Conservation (phyloP, 2,888 invertebrate genomes). For the Tetragnatha montana region DNA sequence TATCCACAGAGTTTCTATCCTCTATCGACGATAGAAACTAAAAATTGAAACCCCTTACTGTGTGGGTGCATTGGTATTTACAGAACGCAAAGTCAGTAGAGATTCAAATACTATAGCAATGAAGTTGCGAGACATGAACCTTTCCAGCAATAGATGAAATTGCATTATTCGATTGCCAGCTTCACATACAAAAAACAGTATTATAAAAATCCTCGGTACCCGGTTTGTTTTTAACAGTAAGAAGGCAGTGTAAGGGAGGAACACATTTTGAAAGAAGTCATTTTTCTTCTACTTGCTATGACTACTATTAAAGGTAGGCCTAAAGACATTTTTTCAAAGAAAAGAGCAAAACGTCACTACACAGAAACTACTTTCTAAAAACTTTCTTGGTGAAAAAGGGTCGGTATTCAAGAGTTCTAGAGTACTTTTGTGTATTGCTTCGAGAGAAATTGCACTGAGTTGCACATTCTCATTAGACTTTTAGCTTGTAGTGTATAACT, state of each 20-base stretch:
- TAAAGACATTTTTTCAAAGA: background rate
- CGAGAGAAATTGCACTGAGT: no score
- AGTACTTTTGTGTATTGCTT: no score
- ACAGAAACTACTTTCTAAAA: no score
- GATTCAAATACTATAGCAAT: background rate
- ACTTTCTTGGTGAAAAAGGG: no score
- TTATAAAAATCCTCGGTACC: background rate
- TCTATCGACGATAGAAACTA: background rate
- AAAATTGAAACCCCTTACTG: background rate
- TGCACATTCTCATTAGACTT: no score
- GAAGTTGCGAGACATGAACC: background rate
- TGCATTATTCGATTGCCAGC: background rate
- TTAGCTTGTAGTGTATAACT: no score
- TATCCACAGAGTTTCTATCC: background rate
- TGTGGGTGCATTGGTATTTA: background rate
- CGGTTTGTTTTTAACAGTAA: background rate
- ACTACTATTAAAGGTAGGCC: background rate
- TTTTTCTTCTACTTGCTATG: background rate
- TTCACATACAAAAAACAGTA: background rate
- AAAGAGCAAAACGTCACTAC: background rate
- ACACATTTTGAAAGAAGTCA: background rate
- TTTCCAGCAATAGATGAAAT: background rate
- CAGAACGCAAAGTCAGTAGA: background rate
- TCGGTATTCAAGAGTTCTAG: no score
- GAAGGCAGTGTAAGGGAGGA: background rate